Evolutionary conservation across 2,113 vertebrate species (phyloP).

Genomic region (Vombatus ursinus): DNA sequence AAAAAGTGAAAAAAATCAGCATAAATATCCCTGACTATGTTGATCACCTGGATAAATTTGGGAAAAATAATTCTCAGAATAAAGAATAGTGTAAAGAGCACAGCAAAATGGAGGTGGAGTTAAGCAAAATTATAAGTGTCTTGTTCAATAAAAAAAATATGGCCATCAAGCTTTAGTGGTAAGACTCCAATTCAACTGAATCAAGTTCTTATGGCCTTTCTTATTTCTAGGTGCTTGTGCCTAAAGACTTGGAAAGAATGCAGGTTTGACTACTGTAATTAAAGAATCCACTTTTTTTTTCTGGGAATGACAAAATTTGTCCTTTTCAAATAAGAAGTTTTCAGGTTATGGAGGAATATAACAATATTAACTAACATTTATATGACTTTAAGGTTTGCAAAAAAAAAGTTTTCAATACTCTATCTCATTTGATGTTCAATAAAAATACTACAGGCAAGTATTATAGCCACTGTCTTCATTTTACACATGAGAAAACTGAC

Average conservation of each 20-base stretch:
- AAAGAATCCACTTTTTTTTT: slow-evolving; percentile 45
- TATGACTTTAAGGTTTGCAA: not conserved
- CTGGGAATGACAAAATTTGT: slow-evolving; percentile 61
- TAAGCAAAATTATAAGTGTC: slow-evolving; percentile 7
- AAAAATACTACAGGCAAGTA: too few species aligned
- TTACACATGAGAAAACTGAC: too few species aligned
- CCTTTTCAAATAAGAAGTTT: slow-evolving; percentile 59
- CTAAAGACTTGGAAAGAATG: slow-evolving; percentile 59
- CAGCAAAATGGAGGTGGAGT: slow-evolving; percentile 15
- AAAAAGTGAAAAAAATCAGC: too few species aligned
- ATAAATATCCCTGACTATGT: too few species aligned
- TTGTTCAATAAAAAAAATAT: slow-evolving; percentile 53
- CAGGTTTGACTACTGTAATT: slow-evolving; percentile 60
- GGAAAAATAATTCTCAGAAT: slow-evolving; percentile 27
- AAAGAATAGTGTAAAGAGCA: slow-evolving; percentile 43
- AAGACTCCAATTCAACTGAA: slow-evolving; percentile 64
- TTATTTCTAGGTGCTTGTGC: slow-evolving; percentile 67
- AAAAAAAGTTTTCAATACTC: too few species aligned
- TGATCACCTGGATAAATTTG: too few species aligned
- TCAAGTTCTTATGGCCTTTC: slow-evolving; percentile 65
- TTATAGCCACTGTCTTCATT: too few species aligned
- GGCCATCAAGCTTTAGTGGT: slow-evolving; percentile 39
- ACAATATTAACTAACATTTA: not conserved
- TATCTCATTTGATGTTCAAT: too few species aligned
- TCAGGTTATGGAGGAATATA: slow-evolving; percentile 43